phyloP scores from a whole-genome alignment of 1,140 invertebrate genomes.

The Brachionus manjavacas region DNA sequence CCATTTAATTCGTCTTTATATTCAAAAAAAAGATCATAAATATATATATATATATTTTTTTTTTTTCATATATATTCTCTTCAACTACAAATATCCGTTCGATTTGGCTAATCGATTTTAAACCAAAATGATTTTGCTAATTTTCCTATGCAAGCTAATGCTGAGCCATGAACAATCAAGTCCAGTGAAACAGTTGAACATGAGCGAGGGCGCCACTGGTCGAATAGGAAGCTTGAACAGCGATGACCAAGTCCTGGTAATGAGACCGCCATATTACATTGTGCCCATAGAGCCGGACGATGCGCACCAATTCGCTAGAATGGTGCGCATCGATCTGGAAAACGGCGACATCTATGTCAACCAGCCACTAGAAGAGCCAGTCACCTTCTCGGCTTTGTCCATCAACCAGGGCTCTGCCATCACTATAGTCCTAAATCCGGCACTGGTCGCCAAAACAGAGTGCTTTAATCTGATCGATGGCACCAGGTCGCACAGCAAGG shows the following conservation, averaged over 20 bases:
- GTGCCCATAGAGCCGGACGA: constrained; percentile 23
- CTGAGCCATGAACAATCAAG: background rate
- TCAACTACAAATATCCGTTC: constrained; percentile 12
- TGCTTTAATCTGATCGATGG: background rate
- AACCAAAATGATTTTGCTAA: constrained; percentile 12
- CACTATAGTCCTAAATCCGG: background rate
- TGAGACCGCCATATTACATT: constrained; percentile 32
- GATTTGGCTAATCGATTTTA: background rate
- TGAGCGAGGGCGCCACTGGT: background rate
- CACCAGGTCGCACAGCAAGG: background rate
- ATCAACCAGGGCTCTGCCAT: constrained; percentile 16
- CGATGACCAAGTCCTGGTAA: background rate
- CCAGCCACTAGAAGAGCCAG: background rate
- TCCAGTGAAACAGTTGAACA: background rate
- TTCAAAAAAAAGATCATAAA: background rate
- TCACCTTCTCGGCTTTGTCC: constrained; percentile 31
- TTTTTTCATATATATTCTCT: background rate
- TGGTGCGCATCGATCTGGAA: background rate
- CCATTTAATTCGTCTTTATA: constrained; percentile 16
- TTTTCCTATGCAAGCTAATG: background rate
- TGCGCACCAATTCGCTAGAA: background rate
- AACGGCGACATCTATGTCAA: constrained; percentile 24
- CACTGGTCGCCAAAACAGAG: background rate
- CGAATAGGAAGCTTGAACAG: background rate
- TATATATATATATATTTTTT: background rate